Evolutionary conservation across 2,113 vertebrate genomes (phyloP).

Genomic region (Todiramphus saurophagus): DNA sequence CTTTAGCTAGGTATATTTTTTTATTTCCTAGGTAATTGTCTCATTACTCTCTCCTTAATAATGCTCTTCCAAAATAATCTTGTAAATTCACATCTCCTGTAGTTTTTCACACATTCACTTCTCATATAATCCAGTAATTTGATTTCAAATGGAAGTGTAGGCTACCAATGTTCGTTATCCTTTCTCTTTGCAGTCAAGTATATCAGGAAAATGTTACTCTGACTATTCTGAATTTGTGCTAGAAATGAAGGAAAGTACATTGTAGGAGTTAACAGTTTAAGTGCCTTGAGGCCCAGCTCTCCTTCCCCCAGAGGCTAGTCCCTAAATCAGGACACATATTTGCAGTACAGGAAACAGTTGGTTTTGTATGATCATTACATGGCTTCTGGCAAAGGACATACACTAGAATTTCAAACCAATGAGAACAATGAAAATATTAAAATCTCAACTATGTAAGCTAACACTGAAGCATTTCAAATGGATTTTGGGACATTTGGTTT

Average conservation of each 20-base stretch:
- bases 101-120: background rate
- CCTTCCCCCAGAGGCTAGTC: background rate
- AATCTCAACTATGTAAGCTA: background rate
- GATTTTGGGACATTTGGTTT: background rate
- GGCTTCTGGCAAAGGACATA: background rate
- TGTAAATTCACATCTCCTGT: background rate
- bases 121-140: background rate
- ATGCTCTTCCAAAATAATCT: background rate
- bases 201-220: background rate
- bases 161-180: background rate
- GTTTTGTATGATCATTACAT: background rate
- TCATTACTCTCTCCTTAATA: background rate
- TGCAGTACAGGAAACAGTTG: too few relatives aligned
- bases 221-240: background rate
- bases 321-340: background rate
- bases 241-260: background rate
- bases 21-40: background rate
- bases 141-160: background rate
- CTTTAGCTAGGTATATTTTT: background rate
- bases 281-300: background rate
- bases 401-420: background rate
- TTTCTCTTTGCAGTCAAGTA: background rate
- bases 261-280: too few relatives aligned
- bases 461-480: background rate
- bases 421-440: background rate